Base-by-base conservation (phyloP, 2,797 vertebrate genomes). In the Sebastolobus altivelis region DNA sequence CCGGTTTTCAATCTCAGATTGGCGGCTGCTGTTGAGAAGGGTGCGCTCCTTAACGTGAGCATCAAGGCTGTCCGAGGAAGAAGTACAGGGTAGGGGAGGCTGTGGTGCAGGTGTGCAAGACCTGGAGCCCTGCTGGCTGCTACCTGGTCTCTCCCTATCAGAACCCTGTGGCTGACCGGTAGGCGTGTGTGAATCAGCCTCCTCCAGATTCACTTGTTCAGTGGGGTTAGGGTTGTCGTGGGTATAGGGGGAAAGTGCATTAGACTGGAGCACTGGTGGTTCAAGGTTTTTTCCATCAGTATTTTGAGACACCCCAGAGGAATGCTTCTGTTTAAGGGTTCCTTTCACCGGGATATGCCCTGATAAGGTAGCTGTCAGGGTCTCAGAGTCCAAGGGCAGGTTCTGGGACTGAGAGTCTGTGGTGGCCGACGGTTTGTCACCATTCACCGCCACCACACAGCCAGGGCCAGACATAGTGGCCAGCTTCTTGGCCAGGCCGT, bases 401-500 rank as follows among this genome's bases (percentile, higher is more conserved):
- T 89, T 92, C 92, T 94, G 97, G 82, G 96, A 87, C 78, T 91
- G 93, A 89, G 91, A 92, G 92, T 95, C 96, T 82, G 92, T 80
- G 27, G 92, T 49, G n/a, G 90, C 86, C 7, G 92, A 67, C 33
- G 94, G 87, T 79, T 95, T 95, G 72, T 95, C 94, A 4, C 95
- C 95, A 4, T 96, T 96, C 67, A 96, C 92, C 0, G 95, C 93
- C 52, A 95, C 91, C 58, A 95, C 93, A 78, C 95, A 97, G 88
- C 97, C 97, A 67, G 97, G 92, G 80, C 89, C 95, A 11, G 96
- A 94, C 92, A 95, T 96, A 5, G 93, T 97, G 84, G 96, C 96
- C 91, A 97, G 93, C 93, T 98, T 99, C 95, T 98, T 99, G 88
- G 98, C 97, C 92, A 99, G 95, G 84, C 98, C 98, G 38, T 99